These are phyloP conservation scores for Aphidius colemani DNA, from an alignment of 2,888 invertebrate genomes.

Conservation along the genomic window DNA sequence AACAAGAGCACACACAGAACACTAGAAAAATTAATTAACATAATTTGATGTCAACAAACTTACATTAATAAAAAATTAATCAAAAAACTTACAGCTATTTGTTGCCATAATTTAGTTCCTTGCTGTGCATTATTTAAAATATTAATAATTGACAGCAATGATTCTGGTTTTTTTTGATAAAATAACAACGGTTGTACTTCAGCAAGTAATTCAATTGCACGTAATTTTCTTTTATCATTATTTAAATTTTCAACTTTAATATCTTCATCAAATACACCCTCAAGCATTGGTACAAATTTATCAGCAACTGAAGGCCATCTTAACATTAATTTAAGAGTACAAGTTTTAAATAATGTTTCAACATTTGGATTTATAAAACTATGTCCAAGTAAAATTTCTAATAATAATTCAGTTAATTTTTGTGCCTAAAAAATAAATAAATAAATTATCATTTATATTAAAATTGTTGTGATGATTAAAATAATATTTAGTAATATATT, in stretches of 20 bases:
- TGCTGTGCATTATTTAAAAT: conserved; percentile 45
- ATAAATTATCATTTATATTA: background rate
- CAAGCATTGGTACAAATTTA: conserved; percentile 52
- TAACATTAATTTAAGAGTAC: conserved; percentile 55
- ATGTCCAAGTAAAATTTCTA: conserved; percentile 53
- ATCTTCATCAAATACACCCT: conserved; percentile 39
- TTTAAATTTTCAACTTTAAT: conserved; percentile 45
- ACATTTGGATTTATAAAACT: conserved; percentile 55
- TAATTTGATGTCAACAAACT: background rate
- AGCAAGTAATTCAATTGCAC: conserved; percentile 52
- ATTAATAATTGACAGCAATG: conserved; percentile 46
- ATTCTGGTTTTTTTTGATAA: conserved; percentile 45
- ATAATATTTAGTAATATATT: conserved; percentile 23
- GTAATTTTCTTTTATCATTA: conserved; percentile 46
- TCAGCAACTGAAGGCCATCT: conserved; percentile 57
- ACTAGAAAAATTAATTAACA: conserved; percentile 40
- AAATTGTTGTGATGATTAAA: conserved; percentile 6
- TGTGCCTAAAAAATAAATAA: conserved; percentile 46
- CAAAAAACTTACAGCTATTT: conserved; percentile 47
- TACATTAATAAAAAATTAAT: background rate
- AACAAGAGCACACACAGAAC: conserved; percentile 49
- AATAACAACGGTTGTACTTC: conserved; percentile 53
- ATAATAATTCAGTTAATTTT: conserved; percentile 53
- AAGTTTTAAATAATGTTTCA: conserved; percentile 54
- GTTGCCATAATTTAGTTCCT: conserved; percentile 55